Base-by-base conservation (phyloP, 2,113 vertebrate genomes). In the Naja naja region DNA sequence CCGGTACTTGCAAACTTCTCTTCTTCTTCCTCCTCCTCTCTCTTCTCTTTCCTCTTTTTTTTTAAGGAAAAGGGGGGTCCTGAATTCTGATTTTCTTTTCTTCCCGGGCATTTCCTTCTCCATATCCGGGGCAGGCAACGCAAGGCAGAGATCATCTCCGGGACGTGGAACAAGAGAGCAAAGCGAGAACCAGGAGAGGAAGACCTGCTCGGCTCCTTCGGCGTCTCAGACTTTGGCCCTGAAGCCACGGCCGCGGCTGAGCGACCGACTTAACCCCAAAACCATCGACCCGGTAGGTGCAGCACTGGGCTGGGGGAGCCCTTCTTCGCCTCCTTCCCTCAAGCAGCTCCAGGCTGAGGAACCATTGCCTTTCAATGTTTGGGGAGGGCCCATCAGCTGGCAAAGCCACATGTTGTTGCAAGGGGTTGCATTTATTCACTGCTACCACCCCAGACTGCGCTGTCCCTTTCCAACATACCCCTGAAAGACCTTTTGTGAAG, bases 221-320 rank as follows among this genome's bases (percentile, higher is more conserved):
- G 6, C 45, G 91, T 97, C 97, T 95, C 58, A 94, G 52, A 94
- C 95, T 92, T 34, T 94, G 91, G 81, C 85, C 47, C 10, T 81
- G 92, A 97, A 97, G 81, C 90, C 93, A 49, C 97, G 94, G 86
- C 93, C 97, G 92, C 98, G 97, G 90, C 98, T 98, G 20, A 98
- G 98, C 93, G 98, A 98, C 95, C 98, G 97, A 91, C 97, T 98
- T 30, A 98, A 98, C 94, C 98, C 98, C 86, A 98, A 98, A 97
- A 98, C 98, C n/a, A 98, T 98, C 94, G 97, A 98, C 95, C 98
- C 98, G 0, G 98, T 98, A 95, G 54, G 98, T 97, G 58, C 11
- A 60, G 16, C n/a, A 49, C 47, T 49, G 47, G 47, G 25, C n/a
- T 8, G 8, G 11, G 45, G 54, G 34, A 43, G 27, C 1, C 14